These are phyloP conservation scores for Molanna angustata DNA, from an alignment of 2,888 invertebrate genomes.

Conservation along the genomic window DNA sequence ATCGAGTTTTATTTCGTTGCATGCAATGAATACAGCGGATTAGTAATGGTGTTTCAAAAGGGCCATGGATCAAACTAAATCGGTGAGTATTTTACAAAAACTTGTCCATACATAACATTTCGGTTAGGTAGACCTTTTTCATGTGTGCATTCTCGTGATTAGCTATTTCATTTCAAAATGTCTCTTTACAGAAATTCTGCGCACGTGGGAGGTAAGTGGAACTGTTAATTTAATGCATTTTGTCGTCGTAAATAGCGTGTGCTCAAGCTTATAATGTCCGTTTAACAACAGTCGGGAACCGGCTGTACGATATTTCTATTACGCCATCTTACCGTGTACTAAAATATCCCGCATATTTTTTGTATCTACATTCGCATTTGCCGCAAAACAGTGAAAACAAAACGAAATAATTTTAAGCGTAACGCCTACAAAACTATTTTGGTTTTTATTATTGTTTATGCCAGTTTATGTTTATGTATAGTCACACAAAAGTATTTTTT, in stretches of 20 bases:
- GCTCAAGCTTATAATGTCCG: conserved; percentile 10
- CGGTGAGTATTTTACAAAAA: conserved; percentile 45
- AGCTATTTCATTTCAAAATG: conserved; percentile 59
- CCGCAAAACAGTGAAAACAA: no score
- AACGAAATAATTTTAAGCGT: no score
- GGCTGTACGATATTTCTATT: conserved; percentile 42
- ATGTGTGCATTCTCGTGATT: conserved; percentile 58
- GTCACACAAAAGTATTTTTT: no score
- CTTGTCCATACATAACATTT: conserved; percentile 42
- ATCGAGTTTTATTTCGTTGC: conserved; percentile 37
- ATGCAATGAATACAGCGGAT: conserved; percentile 40
- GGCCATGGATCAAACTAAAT: conserved; percentile 61
- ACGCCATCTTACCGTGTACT: conserved; percentile 57
- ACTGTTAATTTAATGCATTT: conserved; percentile 14
- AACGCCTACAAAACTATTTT: no score
- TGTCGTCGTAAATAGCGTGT: conserved; percentile 11
- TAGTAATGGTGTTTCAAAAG: conserved; percentile 57
- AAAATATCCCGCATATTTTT: conserved; percentile 51
- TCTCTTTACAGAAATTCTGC: conserved; percentile 57
- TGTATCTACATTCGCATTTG: conserved; percentile 32
- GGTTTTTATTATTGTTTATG: no score
- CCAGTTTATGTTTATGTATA: no score
- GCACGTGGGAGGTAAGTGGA: conserved; percentile 56
- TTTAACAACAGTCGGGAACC: conserved; percentile 21
- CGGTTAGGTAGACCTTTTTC: conserved; percentile 59